A percentile compares a stretch with the other conserved stretches of the same genome.
phyloP scores from a whole-genome alignment of 2,113 vertebrate genomes.

The Camelus dromedarius region DNA sequence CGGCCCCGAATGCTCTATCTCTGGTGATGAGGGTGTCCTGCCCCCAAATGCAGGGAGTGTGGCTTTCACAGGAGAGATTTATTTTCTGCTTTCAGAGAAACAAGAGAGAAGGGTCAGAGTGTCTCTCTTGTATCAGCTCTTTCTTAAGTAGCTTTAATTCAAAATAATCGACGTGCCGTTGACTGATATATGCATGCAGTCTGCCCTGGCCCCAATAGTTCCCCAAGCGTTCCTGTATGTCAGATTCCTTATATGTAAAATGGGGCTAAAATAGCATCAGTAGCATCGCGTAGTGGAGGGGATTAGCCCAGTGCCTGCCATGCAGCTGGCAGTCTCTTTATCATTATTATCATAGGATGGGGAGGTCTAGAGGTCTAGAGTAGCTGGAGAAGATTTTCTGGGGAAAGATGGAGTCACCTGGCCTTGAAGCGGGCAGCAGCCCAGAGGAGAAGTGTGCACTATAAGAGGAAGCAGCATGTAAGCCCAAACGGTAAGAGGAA shows the following conservation, averaged over 20 bases:
- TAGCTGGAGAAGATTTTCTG: neutral
- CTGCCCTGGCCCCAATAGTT: neutral
- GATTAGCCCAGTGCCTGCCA: neutral
- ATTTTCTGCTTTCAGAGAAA: neutral
- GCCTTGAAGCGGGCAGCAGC: neutral
- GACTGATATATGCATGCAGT: neutral
- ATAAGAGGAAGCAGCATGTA: neutral
- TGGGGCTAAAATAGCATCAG: neutral
- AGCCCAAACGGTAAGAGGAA: neutral
- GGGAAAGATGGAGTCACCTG: neutral
- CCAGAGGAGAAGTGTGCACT: neutral
- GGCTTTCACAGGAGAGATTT: neutral
- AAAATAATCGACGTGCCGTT: neutral
- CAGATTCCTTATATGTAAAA: neutral
- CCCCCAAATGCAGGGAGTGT: neutral
- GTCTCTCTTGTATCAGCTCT: neutral
- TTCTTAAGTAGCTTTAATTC: neutral
- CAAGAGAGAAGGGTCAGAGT: neutral
- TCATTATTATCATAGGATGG: neutral
- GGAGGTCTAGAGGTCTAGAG: neutral
- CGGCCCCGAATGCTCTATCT: neutral
- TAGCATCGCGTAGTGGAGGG: neutral
- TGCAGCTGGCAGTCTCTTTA: neutral
- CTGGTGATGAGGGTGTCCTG: neutral
- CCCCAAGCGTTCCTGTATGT: neutral